Percentiles rank a stretch among this genome's conserved stretches.
Conservation (phyloP, 2,113 vertebrate genomes). For the Calypte anna region DNA sequence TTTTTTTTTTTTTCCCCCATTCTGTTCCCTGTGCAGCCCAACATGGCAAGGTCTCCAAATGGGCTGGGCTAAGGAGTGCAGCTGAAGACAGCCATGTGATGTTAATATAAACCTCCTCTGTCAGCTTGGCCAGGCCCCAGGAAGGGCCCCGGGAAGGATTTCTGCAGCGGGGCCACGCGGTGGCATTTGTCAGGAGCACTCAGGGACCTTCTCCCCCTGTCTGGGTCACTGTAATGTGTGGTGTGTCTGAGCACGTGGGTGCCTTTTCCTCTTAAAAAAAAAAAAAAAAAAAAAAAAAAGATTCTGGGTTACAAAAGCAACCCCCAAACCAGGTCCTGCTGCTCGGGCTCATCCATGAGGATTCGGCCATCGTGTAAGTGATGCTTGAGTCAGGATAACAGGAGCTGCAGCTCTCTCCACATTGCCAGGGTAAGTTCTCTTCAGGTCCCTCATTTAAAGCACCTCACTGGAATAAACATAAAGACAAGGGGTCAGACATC, state of each 20-base stretch:
- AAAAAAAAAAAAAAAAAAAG: fast-evolving
- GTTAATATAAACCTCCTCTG: neutral
- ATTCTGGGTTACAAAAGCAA: neutral
- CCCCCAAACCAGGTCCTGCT: neutral
- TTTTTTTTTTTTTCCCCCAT: fast-evolving
- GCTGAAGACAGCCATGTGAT: neutral
- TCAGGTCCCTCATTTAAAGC: neutral
- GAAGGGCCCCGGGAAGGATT: neutral
- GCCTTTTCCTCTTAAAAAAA: neutral
- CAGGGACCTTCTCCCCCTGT: neutral
- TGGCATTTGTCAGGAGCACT: neutral
- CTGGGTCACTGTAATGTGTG: neutral
- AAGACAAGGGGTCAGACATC: neutral
- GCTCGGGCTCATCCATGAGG: fast-evolving
- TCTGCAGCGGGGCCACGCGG: neutral
- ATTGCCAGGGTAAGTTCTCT: neutral
- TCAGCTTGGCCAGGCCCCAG: conserved; percentile 5
- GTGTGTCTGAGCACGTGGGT: neutral
- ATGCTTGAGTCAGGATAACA: neutral
- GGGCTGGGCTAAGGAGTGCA: neutral
- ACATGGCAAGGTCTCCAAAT: neutral
- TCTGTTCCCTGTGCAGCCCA: neutral
- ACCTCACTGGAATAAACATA: neutral
- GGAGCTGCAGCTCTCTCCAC: neutral
- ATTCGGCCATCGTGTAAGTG: fast-evolving